phyloP scores from a whole-genome alignment of 1,140 invertebrate genomes.

The Drosophila guanche region DNA sequence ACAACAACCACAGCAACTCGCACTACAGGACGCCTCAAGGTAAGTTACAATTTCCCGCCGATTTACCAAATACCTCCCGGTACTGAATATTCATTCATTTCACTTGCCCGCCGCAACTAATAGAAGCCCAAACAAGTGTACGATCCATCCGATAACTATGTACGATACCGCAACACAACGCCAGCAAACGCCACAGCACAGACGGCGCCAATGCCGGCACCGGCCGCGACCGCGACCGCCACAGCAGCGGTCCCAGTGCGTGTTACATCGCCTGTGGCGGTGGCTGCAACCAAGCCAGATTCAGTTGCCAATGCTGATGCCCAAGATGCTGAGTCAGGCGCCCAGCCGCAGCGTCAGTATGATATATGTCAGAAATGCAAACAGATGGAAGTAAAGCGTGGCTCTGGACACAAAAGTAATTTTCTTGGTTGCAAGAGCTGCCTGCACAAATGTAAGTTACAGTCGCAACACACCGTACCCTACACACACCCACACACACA shows the following conservation, averaged over 20 bases:
- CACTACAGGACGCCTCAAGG: constrained; percentile 79
- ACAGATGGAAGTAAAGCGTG: constrained; percentile 61
- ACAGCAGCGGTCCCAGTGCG: background rate
- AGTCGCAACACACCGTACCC: no score
- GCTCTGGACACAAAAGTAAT: constrained; percentile 69
- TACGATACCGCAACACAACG: constrained; percentile 81
- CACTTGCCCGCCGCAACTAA: background rate
- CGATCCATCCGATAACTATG: constrained; percentile 89
- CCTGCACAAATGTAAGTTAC: constrained; percentile 57
- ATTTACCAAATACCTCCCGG: background rate
- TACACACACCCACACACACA: no score
- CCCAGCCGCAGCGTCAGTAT: background rate
- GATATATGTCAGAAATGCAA: constrained; percentile 69
- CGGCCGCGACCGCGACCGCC: background rate
- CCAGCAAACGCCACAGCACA: constrained; percentile 17
- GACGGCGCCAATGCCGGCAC: background rate
- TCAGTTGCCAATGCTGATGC: background rate
- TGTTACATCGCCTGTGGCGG: background rate
- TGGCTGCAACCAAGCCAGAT: background rate
- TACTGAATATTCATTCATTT: background rate
- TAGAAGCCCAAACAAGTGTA: constrained; percentile 87
- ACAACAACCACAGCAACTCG: constrained; percentile 37
- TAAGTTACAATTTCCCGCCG: constrained; percentile 15
- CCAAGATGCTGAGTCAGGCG: constrained; percentile 3
- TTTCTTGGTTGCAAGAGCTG: constrained; percentile 66